Evolutionary conservation across 2,113 vertebrate species (phyloP), one percentile per base, ranked within the genome.

Genomic region (Lipophrys pholis): DNA sequence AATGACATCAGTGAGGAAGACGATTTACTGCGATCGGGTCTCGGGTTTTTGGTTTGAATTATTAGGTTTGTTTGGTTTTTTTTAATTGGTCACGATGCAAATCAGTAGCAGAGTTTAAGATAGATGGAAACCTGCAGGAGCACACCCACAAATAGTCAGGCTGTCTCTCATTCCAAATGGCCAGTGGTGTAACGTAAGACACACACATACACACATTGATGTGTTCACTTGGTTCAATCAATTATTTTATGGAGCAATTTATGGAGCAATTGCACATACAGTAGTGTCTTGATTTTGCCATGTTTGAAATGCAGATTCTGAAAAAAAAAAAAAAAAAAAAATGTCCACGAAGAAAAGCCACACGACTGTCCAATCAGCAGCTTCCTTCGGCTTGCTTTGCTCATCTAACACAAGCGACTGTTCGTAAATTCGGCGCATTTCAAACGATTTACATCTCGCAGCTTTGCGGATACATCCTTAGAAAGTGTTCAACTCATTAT

Each of bases 101-200:
- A 67, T 81, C 54, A 74, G 58, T 7, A 35, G 60, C 50, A 55
- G 45, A 45, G 55, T 57, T 58, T 55, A 66, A 57, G 48, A 52
- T 2, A 36, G 51, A 78, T 56, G 71, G 60, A 74, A 30, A 30
- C 21, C 21, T 55, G 61, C 15, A 5, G 38, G 36, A 51, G 42
- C 39, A 81, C 65, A 83, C 68, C 71, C 65, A 50, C 42, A 14
- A 12, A 15, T 15, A 66, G 35, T 61, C 58, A 49, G 48, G 65
- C 50, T 74, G 9, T 38, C 46, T 54, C 62, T 58, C 59, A 16
- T 65, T 57, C 36, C 1, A 61, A 17, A 82, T 65, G 85, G 70
- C 83, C 85, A 86, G 83, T 80, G 85, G 83, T 85, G 81, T 76
- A 80, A 76, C 35, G 61, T 21, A 5, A 70, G 2, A 11, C 15